Conservation (phyloP, 1,140 invertebrate species). For the Eulimnadia texana region DNA sequence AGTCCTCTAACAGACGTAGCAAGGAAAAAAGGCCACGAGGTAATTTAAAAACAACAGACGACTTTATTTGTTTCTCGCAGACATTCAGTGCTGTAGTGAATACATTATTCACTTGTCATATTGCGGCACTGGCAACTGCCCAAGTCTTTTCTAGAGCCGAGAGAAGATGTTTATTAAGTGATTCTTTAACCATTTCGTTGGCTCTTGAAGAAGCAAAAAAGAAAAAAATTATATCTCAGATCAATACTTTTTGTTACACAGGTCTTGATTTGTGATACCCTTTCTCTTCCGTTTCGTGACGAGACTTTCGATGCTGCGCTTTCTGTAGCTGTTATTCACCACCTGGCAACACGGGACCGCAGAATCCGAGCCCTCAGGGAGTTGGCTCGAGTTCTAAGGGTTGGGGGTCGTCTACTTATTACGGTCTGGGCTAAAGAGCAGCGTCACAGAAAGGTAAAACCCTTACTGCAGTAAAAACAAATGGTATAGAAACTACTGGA, state of each 20-base stretch:
- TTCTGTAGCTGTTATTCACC: slow-evolving; percentile 86
- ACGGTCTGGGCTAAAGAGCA: slow-evolving; percentile 97
- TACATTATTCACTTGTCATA: background rate
- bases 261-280: slow-evolving; percentile 76
- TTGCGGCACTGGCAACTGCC: background rate
- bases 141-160: background rate
- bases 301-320: slow-evolving; percentile 86
- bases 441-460: slow-evolving; percentile 60
- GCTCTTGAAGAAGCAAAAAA: too few species aligned
- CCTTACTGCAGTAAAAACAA: background rate
- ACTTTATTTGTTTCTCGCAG: too few species aligned
- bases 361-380: slow-evolving; percentile 73
- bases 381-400: slow-evolving; percentile 67
- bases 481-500: background rate
- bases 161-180: background rate
- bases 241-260: too few species aligned
- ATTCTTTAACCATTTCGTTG: too few species aligned
- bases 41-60: slow-evolving; percentile 28
- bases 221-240: too few species aligned
- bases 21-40: slow-evolving; percentile 62
- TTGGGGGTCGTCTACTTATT: slow-evolving; percentile 81
- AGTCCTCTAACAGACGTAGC: slow-evolving; percentile 59
- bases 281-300: slow-evolving; percentile 76
- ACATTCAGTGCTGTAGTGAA: too few species aligned
- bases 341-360: slow-evolving; percentile 80